Evolutionary conservation across 2,888 invertebrate genomes (phyloP), one percentile per base, ranked within the genome.

Genomic region (Pheosia gnoma): DNA sequence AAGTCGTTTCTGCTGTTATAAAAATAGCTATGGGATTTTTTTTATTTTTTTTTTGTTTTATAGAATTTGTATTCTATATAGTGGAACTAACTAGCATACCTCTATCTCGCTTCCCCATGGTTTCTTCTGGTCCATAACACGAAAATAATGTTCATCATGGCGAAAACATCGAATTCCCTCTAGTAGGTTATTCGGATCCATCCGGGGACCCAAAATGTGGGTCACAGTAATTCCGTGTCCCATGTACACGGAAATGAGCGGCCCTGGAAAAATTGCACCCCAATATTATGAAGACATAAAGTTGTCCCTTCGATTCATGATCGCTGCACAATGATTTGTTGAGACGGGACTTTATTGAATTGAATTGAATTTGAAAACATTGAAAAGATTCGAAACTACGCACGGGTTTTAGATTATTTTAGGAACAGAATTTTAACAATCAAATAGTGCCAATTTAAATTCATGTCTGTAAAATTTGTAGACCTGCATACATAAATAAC

Each of bases 201-300:
- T 63, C 58, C 62, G 65, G 58, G 53, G 47, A 47, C 47, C 47
- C 47, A 5, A 53, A 67, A 75, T 70, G 58, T 70, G 65, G 73
- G 75, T 67, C 67, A 75, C 63, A 57, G 59, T 63, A 60, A 62
- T 66, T 61, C 63, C 65, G 47, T 53, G 58, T 59, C 64, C 58
- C 61, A 65, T 67, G 59, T 65, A 62, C 58, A 65, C 62, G 59
- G 63, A 75, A 75, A 72, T 75, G 67, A 67, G 59, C 60, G 67
- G 58, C 41, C 39, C 57, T 63, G 62, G 63, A 66, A 75, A 67
- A 70, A 70, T 59, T 62, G 59, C 67, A 65, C 53, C 63, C 57
- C 58, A 62, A 37, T 67, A 61, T 70, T 65, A 67, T 70, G 65
- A 65, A 65, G 63, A 61, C 58, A 65, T 67, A 70, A 66, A 66